Evolutionary conservation across 2,113 vertebrate species (phyloP).

Genomic region (Serinus canaria): DNA sequence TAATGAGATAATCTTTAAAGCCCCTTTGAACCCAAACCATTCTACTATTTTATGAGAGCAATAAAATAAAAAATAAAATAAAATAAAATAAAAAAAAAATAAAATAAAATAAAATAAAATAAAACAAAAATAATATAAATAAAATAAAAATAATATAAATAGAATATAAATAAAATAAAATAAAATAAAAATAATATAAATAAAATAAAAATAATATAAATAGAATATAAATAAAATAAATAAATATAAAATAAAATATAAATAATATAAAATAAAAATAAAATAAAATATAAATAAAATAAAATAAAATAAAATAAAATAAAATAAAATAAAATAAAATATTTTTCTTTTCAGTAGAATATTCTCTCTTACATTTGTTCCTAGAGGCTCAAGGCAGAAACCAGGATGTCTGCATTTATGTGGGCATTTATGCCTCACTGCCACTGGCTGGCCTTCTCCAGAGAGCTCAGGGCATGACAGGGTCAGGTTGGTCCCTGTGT

Average conservation of each 20-base stretch:
- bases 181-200: background rate
- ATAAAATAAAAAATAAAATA: background rate
- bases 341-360: background rate
- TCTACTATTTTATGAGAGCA: rapidly evolving
- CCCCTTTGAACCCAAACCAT: background rate
- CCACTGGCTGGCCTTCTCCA: background rate
- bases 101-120: background rate
- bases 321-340: background rate
- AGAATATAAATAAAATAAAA: background rate
- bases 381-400: background rate
- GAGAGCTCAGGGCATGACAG: background rate
- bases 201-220: background rate
- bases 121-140: background rate
- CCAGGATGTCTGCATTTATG: background rate
- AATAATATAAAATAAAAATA: background rate
- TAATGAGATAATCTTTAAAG: background rate
- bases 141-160: too few relatives aligned
- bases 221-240: background rate
- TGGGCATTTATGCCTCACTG: background rate
- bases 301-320: too few relatives aligned
- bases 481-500: background rate
- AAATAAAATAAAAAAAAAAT: background rate
- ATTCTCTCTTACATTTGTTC: background rate
- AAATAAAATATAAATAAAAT: background rate
- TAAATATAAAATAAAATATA: background rate